A percentile compares a stretch with the other conserved stretches of the same genome.
phyloP scores from a whole-genome alignment of 2,113 vertebrate species.

The Caranx melampygus region DNA sequence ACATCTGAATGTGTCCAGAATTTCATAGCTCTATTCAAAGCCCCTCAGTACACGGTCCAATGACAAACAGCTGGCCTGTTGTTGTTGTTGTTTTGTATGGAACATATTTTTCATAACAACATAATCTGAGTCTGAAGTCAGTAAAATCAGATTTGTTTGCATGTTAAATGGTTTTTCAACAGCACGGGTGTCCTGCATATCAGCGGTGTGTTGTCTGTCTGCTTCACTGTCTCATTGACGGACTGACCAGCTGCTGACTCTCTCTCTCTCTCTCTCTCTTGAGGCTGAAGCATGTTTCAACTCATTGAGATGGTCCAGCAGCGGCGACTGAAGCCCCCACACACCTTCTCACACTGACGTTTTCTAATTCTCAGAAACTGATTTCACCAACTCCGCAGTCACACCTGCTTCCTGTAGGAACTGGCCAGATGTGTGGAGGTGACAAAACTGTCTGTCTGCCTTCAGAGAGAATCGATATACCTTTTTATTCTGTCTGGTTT shows the following conservation, averaged over 20 bases:
- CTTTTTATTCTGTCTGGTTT: not conserved
- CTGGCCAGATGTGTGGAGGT: conserved; percentile 2
- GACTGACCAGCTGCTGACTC: too few species aligned
- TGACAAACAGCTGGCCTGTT: too few species aligned
- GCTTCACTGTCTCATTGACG: too few species aligned
- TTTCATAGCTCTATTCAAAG: not conserved
- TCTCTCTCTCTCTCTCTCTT: too few species aligned
- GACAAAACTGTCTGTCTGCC: not conserved
- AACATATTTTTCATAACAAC: not conserved
- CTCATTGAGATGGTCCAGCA: not conserved
- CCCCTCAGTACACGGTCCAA: too few species aligned
- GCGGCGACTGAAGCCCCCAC: not conserved
- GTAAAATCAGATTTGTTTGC: too few species aligned
- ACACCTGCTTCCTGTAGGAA: not conserved
- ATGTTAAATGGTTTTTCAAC: too few species aligned
- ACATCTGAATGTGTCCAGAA: not conserved
- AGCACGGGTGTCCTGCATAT: too few species aligned
- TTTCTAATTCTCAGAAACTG: not conserved
- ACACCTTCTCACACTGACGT: not conserved
- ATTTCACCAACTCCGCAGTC: not conserved
- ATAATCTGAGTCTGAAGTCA: not conserved
- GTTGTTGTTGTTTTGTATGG: too few species aligned
- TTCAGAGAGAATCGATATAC: not conserved
- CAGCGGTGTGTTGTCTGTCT: too few species aligned
- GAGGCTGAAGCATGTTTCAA: not conserved